Base-by-base conservation (phyloP, 2,888 invertebrate species). In the Venustoraphidia nigricollis region DNA sequence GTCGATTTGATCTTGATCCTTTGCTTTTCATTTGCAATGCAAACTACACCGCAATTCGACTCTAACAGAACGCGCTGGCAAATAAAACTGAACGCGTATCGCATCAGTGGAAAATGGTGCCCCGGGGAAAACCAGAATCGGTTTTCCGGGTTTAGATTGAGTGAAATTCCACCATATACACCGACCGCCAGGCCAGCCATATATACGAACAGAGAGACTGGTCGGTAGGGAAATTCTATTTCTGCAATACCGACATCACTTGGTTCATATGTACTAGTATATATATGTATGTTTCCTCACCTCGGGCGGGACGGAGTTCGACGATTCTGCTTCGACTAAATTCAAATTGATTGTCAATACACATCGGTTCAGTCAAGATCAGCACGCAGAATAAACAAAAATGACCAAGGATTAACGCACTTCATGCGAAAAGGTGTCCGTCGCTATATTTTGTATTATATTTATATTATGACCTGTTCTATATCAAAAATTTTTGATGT, bases 11-110 rank as follows among this genome's bases (percentile, higher is more conserved):
- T 39, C 64, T 62, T 42, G 51, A 64, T 64, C 65, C 64, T 65
- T 65, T 64, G 65, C 64, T 64, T 65, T 65, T 65, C 65, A 66
- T 65, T 65, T 66, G 66, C 65, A 66, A 64, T 66, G 65, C 66
- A 66, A 66, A 66, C 61, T 59, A 59, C 57, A 47, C 62, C 63
- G 63, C 63, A 63, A 63, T 63, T 64, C 63, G 62, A 60, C 59
- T 56, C 58, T 60, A 46, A 34, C 41, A 46, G n/a, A 59, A 59
- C 61, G 58, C 59, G 60, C 57, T 55, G 60, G 59, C 61, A 61
- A 61, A 62, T 64, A 64, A 66, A 63, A 65, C 62, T 63, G 27
- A 27, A 27, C 27, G 60, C 57, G 58, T 60, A 55, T 41, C 46
- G 41, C 36, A 46, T 46, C 46, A 46, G 27, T 40, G 36, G 43